Conservation (phyloP, 2,888 invertebrate species). For the Crossocerus cetratus region DNA sequence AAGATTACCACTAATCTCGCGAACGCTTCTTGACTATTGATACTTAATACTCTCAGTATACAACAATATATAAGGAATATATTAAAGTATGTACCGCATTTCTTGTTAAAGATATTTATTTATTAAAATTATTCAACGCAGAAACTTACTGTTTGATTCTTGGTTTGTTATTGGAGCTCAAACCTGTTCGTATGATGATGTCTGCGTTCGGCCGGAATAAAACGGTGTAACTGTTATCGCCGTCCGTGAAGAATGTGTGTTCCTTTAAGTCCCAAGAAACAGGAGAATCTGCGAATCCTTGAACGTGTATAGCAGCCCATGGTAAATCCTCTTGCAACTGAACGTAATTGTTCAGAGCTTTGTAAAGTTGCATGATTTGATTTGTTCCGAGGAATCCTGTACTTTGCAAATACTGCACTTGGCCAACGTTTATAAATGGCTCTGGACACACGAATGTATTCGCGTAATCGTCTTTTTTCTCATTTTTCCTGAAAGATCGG, state of each 20-base stretch:
- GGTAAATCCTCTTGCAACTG: conserved; percentile 64
- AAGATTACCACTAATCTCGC: conserved; percentile 24
- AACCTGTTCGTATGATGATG: conserved; percentile 70
- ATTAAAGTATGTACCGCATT: conserved; percentile 23
- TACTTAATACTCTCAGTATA: conserved; percentile 26
- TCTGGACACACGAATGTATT: conserved; percentile 75
- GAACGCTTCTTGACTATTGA: conserved; percentile 18
- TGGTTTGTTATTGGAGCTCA: conserved; percentile 74
- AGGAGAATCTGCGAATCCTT: conserved; percentile 80
- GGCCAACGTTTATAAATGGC: conserved; percentile 68
- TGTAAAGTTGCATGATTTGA: conserved; percentile 73
- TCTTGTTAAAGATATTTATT: conserved; percentile 18
- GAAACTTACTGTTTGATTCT: conserved; percentile 56
- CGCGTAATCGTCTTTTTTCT: conserved; percentile 70
- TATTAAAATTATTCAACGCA: conserved; percentile 25
- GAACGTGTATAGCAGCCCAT: conserved; percentile 79
- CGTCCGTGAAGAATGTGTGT: conserved; percentile 77
- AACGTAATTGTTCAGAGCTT: conserved; percentile 68
- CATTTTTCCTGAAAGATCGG: conserved; percentile 64
- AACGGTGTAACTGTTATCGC: conserved; percentile 78
- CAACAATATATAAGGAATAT: conserved; percentile 30
- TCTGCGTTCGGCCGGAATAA: conserved; percentile 73
- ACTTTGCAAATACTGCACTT: conserved; percentile 76
- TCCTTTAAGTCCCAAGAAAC: conserved; percentile 77
- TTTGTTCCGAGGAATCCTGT: conserved; percentile 78